A percentile compares a stretch with the other conserved stretches of the same genome.
phyloP scores from a whole-genome alignment of 2,113 vertebrate genomes.

The Mungos mungo region DNA sequence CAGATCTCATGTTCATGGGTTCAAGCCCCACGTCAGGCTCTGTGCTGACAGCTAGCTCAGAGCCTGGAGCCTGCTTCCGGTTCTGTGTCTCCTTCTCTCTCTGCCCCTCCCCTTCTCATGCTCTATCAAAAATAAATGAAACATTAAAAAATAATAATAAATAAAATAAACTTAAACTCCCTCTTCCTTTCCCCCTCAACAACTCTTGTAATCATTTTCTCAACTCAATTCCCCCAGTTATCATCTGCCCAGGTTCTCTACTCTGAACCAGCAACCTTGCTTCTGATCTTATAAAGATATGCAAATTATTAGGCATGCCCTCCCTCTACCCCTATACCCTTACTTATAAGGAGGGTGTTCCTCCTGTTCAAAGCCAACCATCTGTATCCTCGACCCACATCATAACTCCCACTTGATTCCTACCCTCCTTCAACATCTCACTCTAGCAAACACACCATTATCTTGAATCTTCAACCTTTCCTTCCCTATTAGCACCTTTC shows the following conservation, averaged over 20 bases:
- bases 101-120: too few relatives aligned
- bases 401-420: not conserved
- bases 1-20: too few relatives aligned
- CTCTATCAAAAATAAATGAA: too few relatives aligned
- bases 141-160: not conserved
- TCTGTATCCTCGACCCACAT: not conserved
- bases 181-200: not conserved
- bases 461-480: not conserved
- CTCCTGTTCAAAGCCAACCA: not conserved
- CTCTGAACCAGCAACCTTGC: not conserved
- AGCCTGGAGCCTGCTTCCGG: too few relatives aligned
- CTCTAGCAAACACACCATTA: not conserved
- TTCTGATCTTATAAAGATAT: not conserved
- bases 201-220: slow-evolving; percentile 19
- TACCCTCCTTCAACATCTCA: not conserved
- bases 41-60: too few relatives aligned
- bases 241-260: not conserved
- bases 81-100: too few relatives aligned
- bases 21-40: too few relatives aligned
- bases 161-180: not conserved
- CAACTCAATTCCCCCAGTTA: not conserved
- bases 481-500: not conserved
- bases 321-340: not conserved
- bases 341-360: not conserved
- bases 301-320: not conserved